Base-by-base conservation (phyloP, 2,888 invertebrate species). In the Tridacna gigas region DNA sequence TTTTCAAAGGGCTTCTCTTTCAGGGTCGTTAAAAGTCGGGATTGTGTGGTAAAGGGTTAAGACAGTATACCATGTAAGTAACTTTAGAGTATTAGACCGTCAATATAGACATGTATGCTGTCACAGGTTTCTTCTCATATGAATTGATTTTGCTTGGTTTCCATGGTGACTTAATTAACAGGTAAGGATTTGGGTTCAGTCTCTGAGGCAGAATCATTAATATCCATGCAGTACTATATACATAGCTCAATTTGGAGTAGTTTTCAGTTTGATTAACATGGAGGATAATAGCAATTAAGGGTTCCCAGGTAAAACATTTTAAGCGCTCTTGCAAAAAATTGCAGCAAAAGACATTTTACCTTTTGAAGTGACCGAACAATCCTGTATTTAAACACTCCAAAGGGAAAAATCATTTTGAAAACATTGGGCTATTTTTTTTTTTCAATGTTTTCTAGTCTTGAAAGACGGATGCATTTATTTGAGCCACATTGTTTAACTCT, bases 161-260 rank as follows among this genome's bases (percentile, higher is more conserved):
- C 71, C 48, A 71, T 71, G 51, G 71, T 47, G 15, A 71, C 71
- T 22, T 71, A 71, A 71, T 71, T 71, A 51, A 71, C 71, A 71
- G 71, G 71, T 71, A 71, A 71, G 26, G 47, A 47, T 48, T 11
- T 25, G 12, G 48, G 15, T 56, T 56, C 56, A 7, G 37, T 20
- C 56, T 56, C 18, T 56, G 56, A 56, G 2, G 56, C 56, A 1
- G 56, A 56, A 15, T 56, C 37, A 37, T 37, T 37, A 37, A 37
- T 37, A 37, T 37, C 37, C 37, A 37, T 37, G 37, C 7, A 37
- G 37, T 37, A 7, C 7, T 37, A 7, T 2, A 37, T 4, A 37
- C 37, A 37, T 37, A 7, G 37, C 7, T 37, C 37, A 37, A 37
- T 37, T 37, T 37, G 37, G 37, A 37, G 37, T 37, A 37, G 37